A percentile compares a stretch with the other conserved stretches of the same genome.
These are phyloP conservation scores for Danio choprae DNA, from an alignment of 2,797 vertebrate genomes.

Conservation along the genomic window DNA sequence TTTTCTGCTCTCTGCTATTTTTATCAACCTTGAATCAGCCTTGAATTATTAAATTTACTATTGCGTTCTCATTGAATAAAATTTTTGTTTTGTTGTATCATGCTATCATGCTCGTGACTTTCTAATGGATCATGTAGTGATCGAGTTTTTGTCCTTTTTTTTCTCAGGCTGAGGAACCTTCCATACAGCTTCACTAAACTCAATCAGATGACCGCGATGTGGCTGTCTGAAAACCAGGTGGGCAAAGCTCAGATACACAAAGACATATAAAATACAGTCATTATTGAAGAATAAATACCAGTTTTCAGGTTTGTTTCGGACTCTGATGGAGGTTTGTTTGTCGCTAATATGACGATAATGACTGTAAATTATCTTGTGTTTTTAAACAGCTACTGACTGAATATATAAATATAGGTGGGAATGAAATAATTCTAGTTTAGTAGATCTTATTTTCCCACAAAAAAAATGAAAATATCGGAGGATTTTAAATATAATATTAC, in stretches of 20 bases:
- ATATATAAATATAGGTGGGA: background rate
- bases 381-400: background rate
- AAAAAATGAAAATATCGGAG: too few relatives aligned
- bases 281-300: background rate
- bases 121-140: background rate
- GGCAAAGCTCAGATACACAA: slow-evolving; percentile 16
- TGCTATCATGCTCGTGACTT: background rate
- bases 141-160: slow-evolving; percentile 14
- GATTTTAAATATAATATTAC: background rate
- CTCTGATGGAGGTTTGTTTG: background rate
- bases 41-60: background rate
- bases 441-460: background rate
- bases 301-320: background rate
- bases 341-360: background rate
- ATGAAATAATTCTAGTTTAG: background rate
- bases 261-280: background rate
- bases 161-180: slow-evolving; percentile 89
- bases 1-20: slow-evolving; percentile 14
- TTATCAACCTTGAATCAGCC: background rate
- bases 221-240: slow-evolving; percentile 99
- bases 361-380: background rate
- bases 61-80: background rate
- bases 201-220: slow-evolving; percentile 96
- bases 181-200: slow-evolving; percentile 96
- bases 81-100: slow-evolving; percentile 11